phyloP scores from a whole-genome alignment of 2,113 vertebrate genomes.

The Nasalis larvatus region DNA sequence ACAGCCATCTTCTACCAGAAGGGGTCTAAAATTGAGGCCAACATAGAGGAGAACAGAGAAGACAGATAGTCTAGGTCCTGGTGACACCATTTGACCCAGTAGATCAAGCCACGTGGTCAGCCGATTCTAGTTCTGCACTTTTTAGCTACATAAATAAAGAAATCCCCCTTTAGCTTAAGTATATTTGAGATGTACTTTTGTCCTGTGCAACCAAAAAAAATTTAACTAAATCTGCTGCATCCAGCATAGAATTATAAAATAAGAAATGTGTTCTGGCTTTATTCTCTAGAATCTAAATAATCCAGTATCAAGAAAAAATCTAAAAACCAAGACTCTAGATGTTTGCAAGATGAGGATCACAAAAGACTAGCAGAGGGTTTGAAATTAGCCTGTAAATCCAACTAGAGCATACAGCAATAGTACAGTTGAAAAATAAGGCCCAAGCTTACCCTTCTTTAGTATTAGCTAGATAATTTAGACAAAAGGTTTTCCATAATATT shows the following conservation, averaged over 20 bases:
- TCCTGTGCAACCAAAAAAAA: neutral
- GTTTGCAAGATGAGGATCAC: neutral
- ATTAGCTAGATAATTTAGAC: neutral
- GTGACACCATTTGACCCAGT: neutral
- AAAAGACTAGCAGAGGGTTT: neutral
- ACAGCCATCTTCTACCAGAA: neutral
- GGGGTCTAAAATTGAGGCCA: neutral
- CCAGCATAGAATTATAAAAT: neutral
- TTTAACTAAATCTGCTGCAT: neutral
- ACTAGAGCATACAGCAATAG: neutral
- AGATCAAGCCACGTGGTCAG: accelerated
- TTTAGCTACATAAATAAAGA: neutral
- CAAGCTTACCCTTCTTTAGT: neutral
- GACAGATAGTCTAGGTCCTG: too few relatives aligned
- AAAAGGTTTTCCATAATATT: neutral
- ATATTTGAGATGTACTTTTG: neutral
- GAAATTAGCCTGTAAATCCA: neutral
- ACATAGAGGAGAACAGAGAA: neutral
- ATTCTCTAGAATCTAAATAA: neutral
- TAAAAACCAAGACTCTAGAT: neutral
- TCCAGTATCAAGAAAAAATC: neutral
- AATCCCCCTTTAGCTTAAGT: neutral
- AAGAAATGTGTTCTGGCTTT: neutral
- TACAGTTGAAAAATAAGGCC: neutral
- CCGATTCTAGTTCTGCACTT: neutral